Percentiles rank a stretch among this genome's conserved stretches.
These are phyloP conservation scores for Sycophila texana DNA, from an alignment of 2,888 invertebrate species.

Conservation along the genomic window DNA sequence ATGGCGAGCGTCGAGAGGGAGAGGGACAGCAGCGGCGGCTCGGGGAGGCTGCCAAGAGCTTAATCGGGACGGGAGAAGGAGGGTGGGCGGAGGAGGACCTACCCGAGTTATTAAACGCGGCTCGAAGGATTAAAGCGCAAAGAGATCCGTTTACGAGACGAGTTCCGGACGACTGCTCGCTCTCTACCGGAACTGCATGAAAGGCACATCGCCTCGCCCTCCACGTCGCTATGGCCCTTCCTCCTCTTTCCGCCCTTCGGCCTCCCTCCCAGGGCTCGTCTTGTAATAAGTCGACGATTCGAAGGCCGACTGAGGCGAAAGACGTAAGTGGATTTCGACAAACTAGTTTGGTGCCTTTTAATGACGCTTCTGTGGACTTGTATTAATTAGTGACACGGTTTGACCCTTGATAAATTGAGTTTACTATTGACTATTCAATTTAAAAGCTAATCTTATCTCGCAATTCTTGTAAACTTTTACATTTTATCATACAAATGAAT, in stretches of 20 bases:
- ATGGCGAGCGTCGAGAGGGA: conserved; percentile 36
- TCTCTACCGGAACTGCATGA: conserved; percentile 26
- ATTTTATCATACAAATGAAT: too few relatives aligned
- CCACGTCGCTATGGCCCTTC: neutral
- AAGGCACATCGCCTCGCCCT: conserved; percentile 18
- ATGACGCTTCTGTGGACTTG: conserved; percentile 32
- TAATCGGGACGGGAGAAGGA: neutral
- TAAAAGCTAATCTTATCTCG: too few relatives aligned
- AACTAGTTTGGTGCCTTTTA: conserved; percentile 25
- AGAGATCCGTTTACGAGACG: conserved; percentile 54
- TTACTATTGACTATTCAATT: too few relatives aligned
- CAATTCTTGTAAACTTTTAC: too few relatives aligned
- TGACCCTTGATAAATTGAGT: too few relatives aligned
- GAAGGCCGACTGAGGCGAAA: neutral
- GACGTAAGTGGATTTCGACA: conserved; percentile 31
- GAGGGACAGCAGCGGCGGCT: neutral
- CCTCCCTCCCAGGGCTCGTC: neutral
- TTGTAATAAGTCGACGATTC: conserved; percentile 42
- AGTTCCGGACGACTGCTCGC: conserved; percentile 37
- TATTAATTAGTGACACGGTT: conserved; percentile 30
- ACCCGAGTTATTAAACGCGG: conserved; percentile 57
- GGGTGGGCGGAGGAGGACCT: conserved; percentile 10
- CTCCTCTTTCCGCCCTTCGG: neutral
- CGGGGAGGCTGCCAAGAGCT: conserved; percentile 6
- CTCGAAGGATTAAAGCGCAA: conserved; percentile 55